A percentile compares a stretch with the other conserved stretches of the same genome.
Conservation (phyloP, 2,888 invertebrate genomes). For the Penaeus monodon region DNA sequence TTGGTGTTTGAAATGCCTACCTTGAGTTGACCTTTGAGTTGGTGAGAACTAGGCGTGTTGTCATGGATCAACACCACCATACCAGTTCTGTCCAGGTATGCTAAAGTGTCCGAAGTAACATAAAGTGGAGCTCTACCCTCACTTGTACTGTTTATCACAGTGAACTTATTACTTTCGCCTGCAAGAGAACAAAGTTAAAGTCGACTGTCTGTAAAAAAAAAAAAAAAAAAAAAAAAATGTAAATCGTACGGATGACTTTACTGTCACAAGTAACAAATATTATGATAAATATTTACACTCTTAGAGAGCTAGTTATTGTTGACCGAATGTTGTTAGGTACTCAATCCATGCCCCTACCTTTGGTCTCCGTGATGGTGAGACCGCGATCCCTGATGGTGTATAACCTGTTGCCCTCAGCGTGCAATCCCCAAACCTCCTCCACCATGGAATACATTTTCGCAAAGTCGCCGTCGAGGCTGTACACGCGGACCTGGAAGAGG, state of each 20-base stretch:
- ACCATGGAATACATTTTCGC: conserved; percentile 74
- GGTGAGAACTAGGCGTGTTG: conserved; percentile 1
- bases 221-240: not conserved
- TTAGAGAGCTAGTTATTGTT: not conserved
- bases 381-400: conserved; percentile 76
- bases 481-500: conserved; percentile 73
- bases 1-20: not conserved
- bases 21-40: conserved; percentile 27
- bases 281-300: too few species aligned
- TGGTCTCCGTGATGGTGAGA: conserved; percentile 48
- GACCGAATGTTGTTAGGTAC: not conserved
- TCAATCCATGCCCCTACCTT: conserved; percentile 16
- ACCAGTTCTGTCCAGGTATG: conserved; percentile 23
- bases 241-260: not conserved
- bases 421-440: conserved; percentile 78
- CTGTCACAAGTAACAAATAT: not conserved
- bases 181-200: conserved; percentile 24
- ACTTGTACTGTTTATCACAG: conserved; percentile 24
- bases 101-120: conserved; percentile 21
- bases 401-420: conserved; percentile 73
- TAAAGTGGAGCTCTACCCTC: conserved; percentile 59
- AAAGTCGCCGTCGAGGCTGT: conserved; percentile 72
- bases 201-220: not conserved
- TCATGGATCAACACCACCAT: conserved; percentile 17
- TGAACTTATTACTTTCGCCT: conserved; percentile 66